These are phyloP conservation scores for Drosophila mulleri DNA, from an alignment of 2,888 invertebrate species.

Conservation along the genomic window DNA sequence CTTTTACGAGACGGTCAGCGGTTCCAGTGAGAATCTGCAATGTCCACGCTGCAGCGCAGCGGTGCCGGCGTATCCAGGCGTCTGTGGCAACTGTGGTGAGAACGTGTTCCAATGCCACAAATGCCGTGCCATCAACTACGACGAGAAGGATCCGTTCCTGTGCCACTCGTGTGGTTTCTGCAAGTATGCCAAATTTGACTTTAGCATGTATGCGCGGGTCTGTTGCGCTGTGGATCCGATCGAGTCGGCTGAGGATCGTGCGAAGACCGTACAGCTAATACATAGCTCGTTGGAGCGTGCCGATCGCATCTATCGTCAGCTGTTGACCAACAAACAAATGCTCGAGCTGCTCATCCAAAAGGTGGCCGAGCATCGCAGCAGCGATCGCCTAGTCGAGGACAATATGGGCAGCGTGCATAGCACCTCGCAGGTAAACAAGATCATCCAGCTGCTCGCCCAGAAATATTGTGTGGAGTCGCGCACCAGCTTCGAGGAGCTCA, in stretches of 20 bases:
- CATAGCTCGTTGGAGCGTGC: constrained; percentile 96
- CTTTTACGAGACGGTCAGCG: constrained; percentile 97
- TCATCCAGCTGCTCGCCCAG: constrained; percentile 96
- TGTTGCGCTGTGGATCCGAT: constrained; percentile 99
- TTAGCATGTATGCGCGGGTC: constrained; percentile 94
- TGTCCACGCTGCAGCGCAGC: constrained; percentile 98
- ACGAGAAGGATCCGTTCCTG: constrained; percentile 99
- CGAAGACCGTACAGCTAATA: constrained; percentile 96
- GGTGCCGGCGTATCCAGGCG: constrained; percentile 98
- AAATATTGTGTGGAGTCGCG: constrained; percentile 98
- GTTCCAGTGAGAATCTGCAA: constrained; percentile 95
- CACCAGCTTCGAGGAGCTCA: constrained; percentile 97
- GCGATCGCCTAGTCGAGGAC: constrained; percentile 87
- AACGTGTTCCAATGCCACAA: constrained; percentile 99
- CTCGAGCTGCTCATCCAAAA: constrained; percentile 94
- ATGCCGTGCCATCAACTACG: constrained; percentile 99
- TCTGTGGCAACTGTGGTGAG: constrained; percentile 94
- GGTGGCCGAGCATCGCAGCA: constrained; percentile 93
- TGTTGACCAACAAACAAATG: constrained; percentile 95
- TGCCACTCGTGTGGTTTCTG: constrained; percentile 99
- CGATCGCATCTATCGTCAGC: constrained; percentile 95
- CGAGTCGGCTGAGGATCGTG: constrained; percentile 97
- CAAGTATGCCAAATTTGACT: constrained; percentile 99
- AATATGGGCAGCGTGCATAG: constrained; percentile 86
- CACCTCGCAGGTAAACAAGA: constrained; percentile 92